phyloP scores from a whole-genome alignment of 2,797 vertebrate species.

The Hirundo rustica region DNA sequence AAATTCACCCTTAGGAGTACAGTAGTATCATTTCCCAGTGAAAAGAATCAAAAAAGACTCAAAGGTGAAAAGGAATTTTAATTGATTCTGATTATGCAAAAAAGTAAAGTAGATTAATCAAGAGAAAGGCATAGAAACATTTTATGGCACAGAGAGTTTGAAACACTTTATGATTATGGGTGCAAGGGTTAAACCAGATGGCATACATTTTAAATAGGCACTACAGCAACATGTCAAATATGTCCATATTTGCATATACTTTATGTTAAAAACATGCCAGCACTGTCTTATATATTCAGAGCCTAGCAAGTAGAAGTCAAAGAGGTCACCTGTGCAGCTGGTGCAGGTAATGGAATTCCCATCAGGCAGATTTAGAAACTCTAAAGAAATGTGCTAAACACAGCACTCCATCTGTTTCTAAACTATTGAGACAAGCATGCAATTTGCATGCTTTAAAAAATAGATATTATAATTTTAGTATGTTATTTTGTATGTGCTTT shows the following conservation, averaged over 20 bases:
- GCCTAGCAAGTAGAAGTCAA: conserved; percentile 65
- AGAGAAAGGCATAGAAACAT: not conserved
- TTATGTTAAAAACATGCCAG: conserved; percentile 67
- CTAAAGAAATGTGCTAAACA: conserved; percentile 65
- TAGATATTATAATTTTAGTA: not conserved
- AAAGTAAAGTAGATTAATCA: not conserved
- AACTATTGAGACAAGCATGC: conserved; percentile 42
- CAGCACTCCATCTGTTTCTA: conserved; percentile 70
- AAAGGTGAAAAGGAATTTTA: not conserved
- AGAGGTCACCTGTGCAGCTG: conserved; percentile 75
- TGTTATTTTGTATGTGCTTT: conserved; percentile 18
- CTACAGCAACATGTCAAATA: conserved; percentile 58
- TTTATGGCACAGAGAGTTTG: not conserved
- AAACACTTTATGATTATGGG: conserved; percentile 18
- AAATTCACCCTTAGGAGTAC: not conserved
- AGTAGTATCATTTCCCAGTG: not conserved
- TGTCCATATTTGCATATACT: conserved; percentile 68
- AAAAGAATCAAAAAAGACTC: not conserved
- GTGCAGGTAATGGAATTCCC: conserved; percentile 74
- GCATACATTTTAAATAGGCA: conserved; percentile 2
- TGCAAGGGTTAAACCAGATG: conserved; percentile 52
- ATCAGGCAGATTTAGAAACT: conserved; percentile 68
- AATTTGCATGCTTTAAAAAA: conserved; percentile 18
- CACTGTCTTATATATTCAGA: conserved; percentile 66
- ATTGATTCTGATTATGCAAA: not conserved